Percentiles rank a stretch among this genome's conserved stretches.
These are phyloP conservation scores for Calonectris borealis DNA, from an alignment of 2,113 vertebrate species.

Conservation along the genomic window DNA sequence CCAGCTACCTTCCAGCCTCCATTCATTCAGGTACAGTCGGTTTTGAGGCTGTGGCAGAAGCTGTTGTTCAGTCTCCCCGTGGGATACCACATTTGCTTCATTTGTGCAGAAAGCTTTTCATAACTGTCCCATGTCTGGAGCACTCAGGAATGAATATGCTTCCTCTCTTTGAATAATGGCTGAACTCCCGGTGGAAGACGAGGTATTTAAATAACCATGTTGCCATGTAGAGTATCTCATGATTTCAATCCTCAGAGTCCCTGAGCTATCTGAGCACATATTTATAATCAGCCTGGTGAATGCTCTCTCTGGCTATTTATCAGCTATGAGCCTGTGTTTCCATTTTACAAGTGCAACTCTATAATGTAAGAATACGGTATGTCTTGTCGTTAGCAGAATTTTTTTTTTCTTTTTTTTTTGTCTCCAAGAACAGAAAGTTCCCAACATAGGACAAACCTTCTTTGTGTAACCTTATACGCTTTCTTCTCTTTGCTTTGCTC, in stretches of 20 bases:
- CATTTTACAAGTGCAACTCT: conserved; percentile 2
- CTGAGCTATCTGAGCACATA: conserved; percentile 8
- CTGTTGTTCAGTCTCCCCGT: background rate
- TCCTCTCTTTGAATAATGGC: conserved; percentile 23
- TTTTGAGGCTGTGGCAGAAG: background rate
- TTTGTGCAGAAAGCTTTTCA: conserved; percentile 14
- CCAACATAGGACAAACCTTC: background rate
- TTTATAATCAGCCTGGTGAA: conserved; percentile 21
- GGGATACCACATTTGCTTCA: background rate
- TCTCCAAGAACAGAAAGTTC: background rate
- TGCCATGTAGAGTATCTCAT: conserved; percentile 7
- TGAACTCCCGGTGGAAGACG: background rate
- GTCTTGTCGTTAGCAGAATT: background rate
- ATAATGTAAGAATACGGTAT: background rate
- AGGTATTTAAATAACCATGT: conserved; percentile 32
- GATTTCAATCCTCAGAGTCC: conserved; percentile 26
- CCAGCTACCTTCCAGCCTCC: background rate
- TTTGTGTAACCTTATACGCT: background rate
- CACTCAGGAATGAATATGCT: background rate
- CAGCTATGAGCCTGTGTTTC: background rate
- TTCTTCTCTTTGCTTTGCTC: background rate
- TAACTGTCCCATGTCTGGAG: background rate
- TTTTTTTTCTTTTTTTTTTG: background rate
- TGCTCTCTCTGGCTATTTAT: background rate
- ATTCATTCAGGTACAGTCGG: background rate